phyloP scores from a whole-genome alignment of 2,113 vertebrate genomes.

The Pampusana beccarii region DNA sequence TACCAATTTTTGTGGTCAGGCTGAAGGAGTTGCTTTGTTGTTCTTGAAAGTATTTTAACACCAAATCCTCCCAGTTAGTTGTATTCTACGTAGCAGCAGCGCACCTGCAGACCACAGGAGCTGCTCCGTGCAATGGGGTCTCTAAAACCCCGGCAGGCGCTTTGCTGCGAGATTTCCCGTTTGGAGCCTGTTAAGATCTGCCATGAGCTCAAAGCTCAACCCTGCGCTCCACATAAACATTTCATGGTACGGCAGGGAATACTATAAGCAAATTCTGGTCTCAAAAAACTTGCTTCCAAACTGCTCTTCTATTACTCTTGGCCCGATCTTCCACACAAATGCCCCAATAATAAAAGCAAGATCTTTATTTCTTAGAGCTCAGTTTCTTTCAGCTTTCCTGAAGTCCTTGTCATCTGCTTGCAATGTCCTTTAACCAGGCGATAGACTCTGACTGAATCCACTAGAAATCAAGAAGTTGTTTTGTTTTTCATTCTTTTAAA shows the following conservation, averaged over 20 bases:
- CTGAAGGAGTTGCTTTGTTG: not conserved
- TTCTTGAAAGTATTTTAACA: not conserved
- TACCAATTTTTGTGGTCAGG: not conserved
- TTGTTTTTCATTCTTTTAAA: not conserved
- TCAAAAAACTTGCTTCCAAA: not conserved
- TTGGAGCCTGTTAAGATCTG: fast-evolving
- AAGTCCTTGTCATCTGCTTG: not conserved
- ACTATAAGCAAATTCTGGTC: not conserved
- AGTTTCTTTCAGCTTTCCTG: not conserved
- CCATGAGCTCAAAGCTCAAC: not conserved
- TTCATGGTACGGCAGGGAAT: not conserved
- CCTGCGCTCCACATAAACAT: not conserved
- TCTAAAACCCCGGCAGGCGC: not conserved
- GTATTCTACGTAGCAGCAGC: not conserved
- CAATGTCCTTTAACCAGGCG: fast-evolving
- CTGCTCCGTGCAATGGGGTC: not conserved
- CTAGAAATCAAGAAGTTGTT: not conserved
- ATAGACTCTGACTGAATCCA: not conserved
- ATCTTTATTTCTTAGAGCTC: not conserved
- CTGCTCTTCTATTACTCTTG: not conserved
- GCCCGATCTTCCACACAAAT: not conserved
- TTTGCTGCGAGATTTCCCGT: not conserved
- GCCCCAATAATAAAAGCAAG: not conserved
- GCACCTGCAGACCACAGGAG: not conserved
- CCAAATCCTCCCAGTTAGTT: not conserved